Conservation (phyloP, 2,888 invertebrate species). For the Morinoia aosen region DNA sequence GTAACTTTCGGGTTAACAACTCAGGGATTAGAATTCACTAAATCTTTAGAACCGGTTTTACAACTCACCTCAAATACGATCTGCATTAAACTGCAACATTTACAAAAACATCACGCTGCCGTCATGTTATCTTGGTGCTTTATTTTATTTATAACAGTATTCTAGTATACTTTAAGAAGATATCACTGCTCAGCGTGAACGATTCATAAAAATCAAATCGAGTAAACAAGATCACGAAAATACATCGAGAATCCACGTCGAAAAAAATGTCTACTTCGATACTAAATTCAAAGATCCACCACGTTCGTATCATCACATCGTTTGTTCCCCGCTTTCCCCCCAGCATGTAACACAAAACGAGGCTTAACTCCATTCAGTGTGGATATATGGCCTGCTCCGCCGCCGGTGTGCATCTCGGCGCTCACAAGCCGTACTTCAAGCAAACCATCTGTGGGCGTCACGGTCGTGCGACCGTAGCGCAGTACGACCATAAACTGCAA, state of each 20-base stretch:
- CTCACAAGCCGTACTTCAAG: neutral
- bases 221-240: neutral
- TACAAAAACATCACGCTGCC: neutral
- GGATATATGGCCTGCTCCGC: neutral
- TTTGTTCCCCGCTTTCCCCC: neutral
- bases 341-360: neutral
- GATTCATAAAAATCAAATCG: neutral
- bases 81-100: neutral
- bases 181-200: neutral
- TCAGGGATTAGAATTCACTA: neutral
- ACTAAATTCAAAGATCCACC: neutral
- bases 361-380: neutral
- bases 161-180: neutral
- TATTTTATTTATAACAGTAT: neutral
- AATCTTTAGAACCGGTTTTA: neutral
- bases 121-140: neutral
- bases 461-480: slow-evolving; percentile 42
- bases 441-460: slow-evolving; percentile 37
- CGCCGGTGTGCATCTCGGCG: neutral
- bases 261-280: neutral
- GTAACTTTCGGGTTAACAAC: no score
- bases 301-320: neutral
- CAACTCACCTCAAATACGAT: neutral
- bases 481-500: slow-evolving; percentile 30
- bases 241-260: neutral